These are phyloP conservation scores for Xylophagus ater DNA, from an alignment of 2,888 invertebrate species.

Conservation along the genomic window DNA sequence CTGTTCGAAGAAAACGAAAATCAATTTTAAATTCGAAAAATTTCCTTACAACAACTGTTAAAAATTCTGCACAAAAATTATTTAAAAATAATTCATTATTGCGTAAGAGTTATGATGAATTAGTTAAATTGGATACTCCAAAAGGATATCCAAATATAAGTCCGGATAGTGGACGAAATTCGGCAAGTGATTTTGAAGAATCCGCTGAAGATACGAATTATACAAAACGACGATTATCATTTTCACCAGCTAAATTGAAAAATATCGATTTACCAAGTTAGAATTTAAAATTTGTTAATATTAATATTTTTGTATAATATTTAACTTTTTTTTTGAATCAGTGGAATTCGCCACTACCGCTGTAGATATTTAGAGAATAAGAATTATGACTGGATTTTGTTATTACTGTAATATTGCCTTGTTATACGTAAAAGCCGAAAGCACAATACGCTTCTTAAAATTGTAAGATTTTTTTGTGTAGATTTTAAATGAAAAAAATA, in stretches of 20 bases:
- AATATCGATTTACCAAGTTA: neutral
- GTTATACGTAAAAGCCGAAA: conserved; percentile 13
- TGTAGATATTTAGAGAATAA: no score
- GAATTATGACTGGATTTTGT: no score
- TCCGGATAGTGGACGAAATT: conserved; percentile 37
- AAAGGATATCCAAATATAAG: conserved; percentile 23
- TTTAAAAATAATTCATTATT: conserved; percentile 18
- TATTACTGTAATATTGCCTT: conserved; percentile 9
- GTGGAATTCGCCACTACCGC: no score
- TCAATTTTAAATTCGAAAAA: conserved; percentile 17
- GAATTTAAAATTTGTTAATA: conserved; percentile 5
- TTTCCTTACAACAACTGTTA: conserved; percentile 24
- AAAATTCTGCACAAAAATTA: conserved; percentile 29
- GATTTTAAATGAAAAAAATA: conserved; percentile 5
- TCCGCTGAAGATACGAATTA: conserved; percentile 6
- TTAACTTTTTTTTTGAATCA: no score
- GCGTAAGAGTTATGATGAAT: conserved; percentile 16
- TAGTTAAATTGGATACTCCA: conserved; percentile 18
- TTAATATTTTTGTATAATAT: no score
- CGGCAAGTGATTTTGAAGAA: conserved; percentile 28
- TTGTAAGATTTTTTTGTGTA: conserved; percentile 9
- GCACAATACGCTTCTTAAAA: conserved; percentile 15
- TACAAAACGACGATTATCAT: conserved; percentile 11
- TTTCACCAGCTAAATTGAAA: conserved; percentile 6
- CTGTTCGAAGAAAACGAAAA: conserved; percentile 32